Evolutionary conservation across 1,140 invertebrate species (phyloP).

Genomic region (Scaptodrosophila lebanonensis): DNA sequence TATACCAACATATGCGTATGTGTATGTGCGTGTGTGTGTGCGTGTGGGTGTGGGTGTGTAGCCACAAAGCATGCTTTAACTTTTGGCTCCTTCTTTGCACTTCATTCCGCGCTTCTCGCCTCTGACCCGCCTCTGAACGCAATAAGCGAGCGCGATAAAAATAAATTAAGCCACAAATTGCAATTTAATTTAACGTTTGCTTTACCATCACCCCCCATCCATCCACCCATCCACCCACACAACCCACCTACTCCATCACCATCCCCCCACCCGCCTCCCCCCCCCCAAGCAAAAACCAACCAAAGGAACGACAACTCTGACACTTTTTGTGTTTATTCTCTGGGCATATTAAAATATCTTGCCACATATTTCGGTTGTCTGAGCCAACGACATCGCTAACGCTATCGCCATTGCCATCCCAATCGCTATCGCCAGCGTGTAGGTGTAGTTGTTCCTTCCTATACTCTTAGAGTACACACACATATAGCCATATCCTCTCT

Average conservation of each 20-base stretch:
- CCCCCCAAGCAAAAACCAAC: too few relatives aligned
- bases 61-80: slow-evolving; percentile 57
- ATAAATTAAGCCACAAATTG: slow-evolving; percentile 77
- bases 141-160: slow-evolving; percentile 50
- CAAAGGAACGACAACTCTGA: background rate
- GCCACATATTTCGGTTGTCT: slow-evolving; percentile 61
- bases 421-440: background rate
- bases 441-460: background rate
- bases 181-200: slow-evolving; percentile 76
- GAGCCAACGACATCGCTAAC: slow-evolving; percentile 30
- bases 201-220: slow-evolving; percentile 35
- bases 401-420: background rate
- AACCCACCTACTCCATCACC: background rate
- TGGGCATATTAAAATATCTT: slow-evolving; percentile 73
- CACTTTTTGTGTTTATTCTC: slow-evolving; percentile 34
- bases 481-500: too few relatives aligned
- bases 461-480: too few relatives aligned
- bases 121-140: background rate
- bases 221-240: slow-evolving; percentile 1
- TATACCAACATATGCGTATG: background rate
- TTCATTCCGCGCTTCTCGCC: slow-evolving; percentile 10
- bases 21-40: slow-evolving; percentile 5
- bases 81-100: slow-evolving; percentile 22
- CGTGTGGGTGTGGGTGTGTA: slow-evolving; percentile 26
- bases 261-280: background rate